phyloP scores from a whole-genome alignment of 2,797 vertebrate species.

The Lagorchestes hirsutus region DNA sequence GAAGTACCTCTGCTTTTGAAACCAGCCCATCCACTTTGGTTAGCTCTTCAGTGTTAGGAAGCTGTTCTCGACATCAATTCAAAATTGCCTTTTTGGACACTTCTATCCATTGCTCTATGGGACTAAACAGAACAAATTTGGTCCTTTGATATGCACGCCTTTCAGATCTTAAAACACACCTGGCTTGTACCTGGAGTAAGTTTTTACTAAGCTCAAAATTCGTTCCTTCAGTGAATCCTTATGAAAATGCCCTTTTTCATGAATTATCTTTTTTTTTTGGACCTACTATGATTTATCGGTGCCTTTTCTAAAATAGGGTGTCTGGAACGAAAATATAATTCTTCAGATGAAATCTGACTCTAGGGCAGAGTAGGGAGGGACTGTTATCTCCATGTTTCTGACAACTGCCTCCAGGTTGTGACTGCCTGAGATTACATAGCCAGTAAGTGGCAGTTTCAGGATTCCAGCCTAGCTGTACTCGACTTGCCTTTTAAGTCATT shows the following conservation, averaged over 20 bases:
- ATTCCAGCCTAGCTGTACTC: background rate
- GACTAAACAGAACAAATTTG: no score
- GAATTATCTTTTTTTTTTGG: background rate
- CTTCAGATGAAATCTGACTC: background rate
- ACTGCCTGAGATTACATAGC: no score
- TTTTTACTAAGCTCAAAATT: background rate
- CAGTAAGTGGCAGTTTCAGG: no score
- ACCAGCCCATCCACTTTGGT: background rate
- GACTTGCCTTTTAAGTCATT: background rate
- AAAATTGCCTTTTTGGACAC: background rate
- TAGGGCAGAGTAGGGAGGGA: no score
- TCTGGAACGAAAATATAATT: background rate
- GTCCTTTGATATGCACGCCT: background rate
- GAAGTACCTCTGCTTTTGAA: background rate
- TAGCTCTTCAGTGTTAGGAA: background rate
- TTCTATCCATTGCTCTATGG: no score
- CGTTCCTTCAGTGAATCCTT: background rate
- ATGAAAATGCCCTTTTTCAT: background rate
- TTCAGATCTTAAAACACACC: background rate
- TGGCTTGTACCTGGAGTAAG: background rate
- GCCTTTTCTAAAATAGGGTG: background rate
- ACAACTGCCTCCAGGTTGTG: no score
- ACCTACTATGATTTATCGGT: background rate
- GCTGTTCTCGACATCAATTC: background rate
- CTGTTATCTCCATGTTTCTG: no score